Conservation (phyloP, 1,140 invertebrate genomes). For the Sitodiplosis mosellana region DNA sequence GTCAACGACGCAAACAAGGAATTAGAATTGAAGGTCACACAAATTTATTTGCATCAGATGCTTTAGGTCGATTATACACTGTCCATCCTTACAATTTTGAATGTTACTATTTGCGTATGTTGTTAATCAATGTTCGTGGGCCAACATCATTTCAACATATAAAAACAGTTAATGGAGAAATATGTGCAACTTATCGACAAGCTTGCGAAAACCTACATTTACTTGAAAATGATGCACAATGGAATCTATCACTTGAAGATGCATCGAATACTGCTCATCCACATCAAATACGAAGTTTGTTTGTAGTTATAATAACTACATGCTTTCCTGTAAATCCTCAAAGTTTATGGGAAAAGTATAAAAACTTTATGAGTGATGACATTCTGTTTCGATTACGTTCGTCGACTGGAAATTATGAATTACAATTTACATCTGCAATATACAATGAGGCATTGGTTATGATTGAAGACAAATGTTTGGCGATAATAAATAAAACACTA, state of each 20-base stretch:
- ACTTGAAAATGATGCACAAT: conserved; percentile 20
- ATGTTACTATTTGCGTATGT: conserved; percentile 23
- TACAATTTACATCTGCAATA: too few relatives aligned
- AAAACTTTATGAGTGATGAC: conserved; percentile 14
- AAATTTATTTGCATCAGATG: conserved; percentile 13
- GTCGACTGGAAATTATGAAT: too few relatives aligned
- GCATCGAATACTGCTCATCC: conserved; percentile 13
- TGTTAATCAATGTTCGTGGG: conserved; percentile 22
- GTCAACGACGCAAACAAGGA: conserved; percentile 6
- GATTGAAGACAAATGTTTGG: too few relatives aligned
- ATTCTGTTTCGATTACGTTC: neutral
- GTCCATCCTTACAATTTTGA: conserved; percentile 19
- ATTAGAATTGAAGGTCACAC: conserved; percentile 11
- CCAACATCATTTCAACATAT: conserved; percentile 23
- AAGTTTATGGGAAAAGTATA: conserved; percentile 19
- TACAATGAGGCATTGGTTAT: too few relatives aligned
- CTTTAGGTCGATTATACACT: conserved; percentile 22
- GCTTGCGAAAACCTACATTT: conserved; percentile 21
- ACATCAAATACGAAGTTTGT: conserved; percentile 23
- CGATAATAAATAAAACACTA: too few relatives aligned
- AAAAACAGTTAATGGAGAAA: conserved; percentile 20
- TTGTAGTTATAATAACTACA: conserved; percentile 21
- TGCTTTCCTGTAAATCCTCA: conserved; percentile 14
- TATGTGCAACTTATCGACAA: conserved; percentile 20
- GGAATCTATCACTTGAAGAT: conserved; percentile 17